Evolutionary conservation across 2,113 vertebrate genomes (phyloP).

Genomic region (Sander lucioperca): DNA sequence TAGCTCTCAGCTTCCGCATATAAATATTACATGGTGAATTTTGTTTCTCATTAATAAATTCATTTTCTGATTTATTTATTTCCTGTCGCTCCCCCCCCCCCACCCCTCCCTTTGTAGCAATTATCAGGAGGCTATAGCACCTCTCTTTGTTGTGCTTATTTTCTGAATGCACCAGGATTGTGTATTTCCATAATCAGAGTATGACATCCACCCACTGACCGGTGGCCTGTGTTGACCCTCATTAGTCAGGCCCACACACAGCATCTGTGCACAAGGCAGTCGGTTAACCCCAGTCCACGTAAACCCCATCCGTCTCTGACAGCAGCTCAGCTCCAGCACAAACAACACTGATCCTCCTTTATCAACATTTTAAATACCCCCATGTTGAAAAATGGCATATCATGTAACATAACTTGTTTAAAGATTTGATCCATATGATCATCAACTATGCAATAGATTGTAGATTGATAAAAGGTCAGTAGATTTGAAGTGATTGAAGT

Average conservation of each 20-base stretch:
- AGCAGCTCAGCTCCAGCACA: constrained; percentile 14
- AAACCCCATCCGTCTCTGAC: constrained; percentile 63
- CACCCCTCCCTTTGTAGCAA: not conserved
- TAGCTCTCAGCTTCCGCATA: constrained; percentile 39
- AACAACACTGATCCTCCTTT: not conserved
- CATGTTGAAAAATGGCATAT: not conserved
- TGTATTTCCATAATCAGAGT: constrained; percentile 59
- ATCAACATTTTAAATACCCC: not conserved
- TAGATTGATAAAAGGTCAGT: not conserved
- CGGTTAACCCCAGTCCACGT: constrained; percentile 47
- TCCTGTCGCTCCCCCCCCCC: not conserved
- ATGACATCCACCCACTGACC: constrained; percentile 55
- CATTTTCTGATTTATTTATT: constrained; percentile 48
- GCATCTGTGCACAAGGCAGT: constrained; percentile 55
- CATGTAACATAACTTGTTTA: not conserved
- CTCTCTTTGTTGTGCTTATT: constrained; percentile 22
- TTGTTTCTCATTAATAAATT: constrained; percentile 54
- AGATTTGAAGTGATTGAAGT: not conserved
- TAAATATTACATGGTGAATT: constrained; percentile 49
- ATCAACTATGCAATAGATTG: not conserved
- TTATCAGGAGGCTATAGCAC: not conserved
- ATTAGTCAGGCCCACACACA: constrained; percentile 81
- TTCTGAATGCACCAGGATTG: not conserved
- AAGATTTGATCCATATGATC: not conserved
- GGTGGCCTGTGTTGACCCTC: constrained; percentile 71